phyloP scores from a whole-genome alignment of 1,140 invertebrate genomes.

The Caenorhabditis brenneri region DNA sequence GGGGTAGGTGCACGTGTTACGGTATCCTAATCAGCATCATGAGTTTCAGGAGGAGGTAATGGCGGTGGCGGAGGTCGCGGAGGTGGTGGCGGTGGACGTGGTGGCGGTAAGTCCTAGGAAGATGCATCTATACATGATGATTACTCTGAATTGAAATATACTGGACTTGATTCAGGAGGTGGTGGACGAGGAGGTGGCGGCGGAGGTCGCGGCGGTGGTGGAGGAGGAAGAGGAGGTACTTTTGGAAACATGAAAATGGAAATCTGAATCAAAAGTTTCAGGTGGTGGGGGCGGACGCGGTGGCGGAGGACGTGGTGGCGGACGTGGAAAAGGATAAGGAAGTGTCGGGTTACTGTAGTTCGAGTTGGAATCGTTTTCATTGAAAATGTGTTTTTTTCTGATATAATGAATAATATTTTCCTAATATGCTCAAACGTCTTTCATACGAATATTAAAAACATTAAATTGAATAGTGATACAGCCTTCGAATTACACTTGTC shows the following conservation, averaged over 20 bases:
- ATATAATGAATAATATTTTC: too few relatives aligned
- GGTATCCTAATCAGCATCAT: not conserved
- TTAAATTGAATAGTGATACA: too few relatives aligned
- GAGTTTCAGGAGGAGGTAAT: not conserved
- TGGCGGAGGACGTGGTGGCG: not conserved
- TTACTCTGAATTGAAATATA: too few relatives aligned
- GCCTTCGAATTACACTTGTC: too few relatives aligned
- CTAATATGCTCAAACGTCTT: too few relatives aligned
- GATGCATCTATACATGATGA: too few relatives aligned
- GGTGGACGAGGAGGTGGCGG: not conserved
- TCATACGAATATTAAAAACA: too few relatives aligned
- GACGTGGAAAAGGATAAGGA: not conserved
- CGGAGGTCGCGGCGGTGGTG: not conserved
- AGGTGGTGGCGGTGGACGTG: not conserved
- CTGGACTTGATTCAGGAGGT: too few relatives aligned
- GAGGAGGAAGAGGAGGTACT: not conserved
- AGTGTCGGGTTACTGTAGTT: not conserved
- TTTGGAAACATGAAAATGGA: not conserved
- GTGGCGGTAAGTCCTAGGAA: not conserved
- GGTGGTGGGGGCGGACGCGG: not conserved
- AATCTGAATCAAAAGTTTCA: too few relatives aligned
- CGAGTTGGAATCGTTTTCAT: not conserved
- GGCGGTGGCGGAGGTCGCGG: not conserved
- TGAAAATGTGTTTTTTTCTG: not conserved
- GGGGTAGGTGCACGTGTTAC: not conserved